Evolutionary conservation across 2,797 vertebrate species (phyloP).

Genomic region (Dermochelys coriacea): DNA sequence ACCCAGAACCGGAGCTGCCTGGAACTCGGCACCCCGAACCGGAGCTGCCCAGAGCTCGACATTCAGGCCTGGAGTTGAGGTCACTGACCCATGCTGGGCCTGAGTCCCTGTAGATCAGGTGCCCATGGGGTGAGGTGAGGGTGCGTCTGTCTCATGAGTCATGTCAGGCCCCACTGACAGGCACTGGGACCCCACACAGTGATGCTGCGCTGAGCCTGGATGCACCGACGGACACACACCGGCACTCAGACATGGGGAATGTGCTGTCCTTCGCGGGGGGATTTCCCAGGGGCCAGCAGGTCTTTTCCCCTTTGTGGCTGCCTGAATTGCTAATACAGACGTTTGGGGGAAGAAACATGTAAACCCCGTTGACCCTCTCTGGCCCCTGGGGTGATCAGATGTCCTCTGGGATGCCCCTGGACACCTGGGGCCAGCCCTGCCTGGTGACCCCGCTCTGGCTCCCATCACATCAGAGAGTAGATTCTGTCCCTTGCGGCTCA

Average conservation of each 20-base stretch:
- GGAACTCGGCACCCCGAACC: too few relatives aligned
- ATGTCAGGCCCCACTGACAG: neutral
- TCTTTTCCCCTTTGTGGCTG: neutral
- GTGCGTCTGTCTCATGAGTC: neutral
- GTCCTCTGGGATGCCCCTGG: neutral
- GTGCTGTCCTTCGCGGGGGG: neutral
- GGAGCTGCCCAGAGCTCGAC: too few relatives aligned
- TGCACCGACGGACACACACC: neutral
- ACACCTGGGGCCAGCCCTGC: accelerated
- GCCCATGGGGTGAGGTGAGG: neutral
- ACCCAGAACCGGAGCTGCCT: too few relatives aligned
- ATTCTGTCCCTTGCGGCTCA: neutral
- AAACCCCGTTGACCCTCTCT: neutral
- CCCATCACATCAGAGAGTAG: neutral
- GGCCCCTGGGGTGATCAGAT: too few relatives aligned
- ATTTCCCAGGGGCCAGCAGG: neutral
- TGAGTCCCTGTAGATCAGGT: neutral
- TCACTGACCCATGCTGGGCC: neutral
- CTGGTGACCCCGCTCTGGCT: neutral
- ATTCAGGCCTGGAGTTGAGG: neutral
- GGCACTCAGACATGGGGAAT: neutral
- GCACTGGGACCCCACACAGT: too few relatives aligned
- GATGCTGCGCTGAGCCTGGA: neutral
- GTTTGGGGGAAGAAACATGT: neutral
- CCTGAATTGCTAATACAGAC: neutral